Percentiles rank a stretch among this genome's conserved stretches.
Evolutionary conservation across 2,797 vertebrate genomes (phyloP).

Genomic region (Thalassophryne amazonica): DNA sequence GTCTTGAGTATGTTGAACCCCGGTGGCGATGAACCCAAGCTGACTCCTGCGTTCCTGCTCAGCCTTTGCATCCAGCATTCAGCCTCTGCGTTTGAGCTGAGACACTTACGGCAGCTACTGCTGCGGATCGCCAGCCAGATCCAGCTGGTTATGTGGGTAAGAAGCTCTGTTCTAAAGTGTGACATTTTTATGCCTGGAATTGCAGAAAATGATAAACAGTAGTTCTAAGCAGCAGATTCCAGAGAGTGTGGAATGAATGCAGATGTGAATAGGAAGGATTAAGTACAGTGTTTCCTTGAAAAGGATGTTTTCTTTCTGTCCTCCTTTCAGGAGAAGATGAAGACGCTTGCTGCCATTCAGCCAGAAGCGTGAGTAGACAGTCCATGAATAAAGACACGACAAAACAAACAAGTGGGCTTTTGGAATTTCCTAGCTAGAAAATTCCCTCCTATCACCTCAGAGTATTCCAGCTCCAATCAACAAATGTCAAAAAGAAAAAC

Average conservation of each 20-base stretch:
- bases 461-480: too few species aligned
- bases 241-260: background rate
- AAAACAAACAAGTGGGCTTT: too few species aligned
- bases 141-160: conserved; percentile 76
- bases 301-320: conserved; percentile 23
- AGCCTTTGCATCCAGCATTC: conserved; percentile 78
- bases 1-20: conserved; percentile 63
- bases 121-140: conserved; percentile 71
- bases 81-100: conserved; percentile 54
- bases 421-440: too few species aligned
- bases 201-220: background rate
- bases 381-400: background rate
- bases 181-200: background rate
- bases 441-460: too few species aligned
- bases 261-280: background rate
- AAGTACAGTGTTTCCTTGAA: background rate
- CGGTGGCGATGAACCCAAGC: conserved; percentile 55
- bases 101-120: conserved; percentile 72
- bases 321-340: conserved; percentile 76
- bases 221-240: background rate
- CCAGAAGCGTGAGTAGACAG: conserved; percentile 72
- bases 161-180: conserved; percentile 12
- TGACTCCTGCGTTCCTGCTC: conserved; percentile 77
- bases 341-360: conserved; percentile 75
- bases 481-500: too few species aligned